Conservation (phyloP, 2,797 vertebrate species). For the Mormyrops attenuatus region DNA sequence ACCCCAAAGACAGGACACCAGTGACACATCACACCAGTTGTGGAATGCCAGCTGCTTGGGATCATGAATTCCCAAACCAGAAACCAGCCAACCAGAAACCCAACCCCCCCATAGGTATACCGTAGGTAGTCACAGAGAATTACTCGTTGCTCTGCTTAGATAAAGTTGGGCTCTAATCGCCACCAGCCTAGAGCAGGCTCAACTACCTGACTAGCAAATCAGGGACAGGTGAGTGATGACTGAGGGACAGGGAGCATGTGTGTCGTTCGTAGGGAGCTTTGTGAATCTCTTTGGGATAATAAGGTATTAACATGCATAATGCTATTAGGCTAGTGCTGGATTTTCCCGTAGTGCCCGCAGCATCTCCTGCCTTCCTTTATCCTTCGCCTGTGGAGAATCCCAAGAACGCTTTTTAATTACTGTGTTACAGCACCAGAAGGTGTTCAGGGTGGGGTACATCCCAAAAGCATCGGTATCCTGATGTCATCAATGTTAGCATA, state of each 20-base stretch:
- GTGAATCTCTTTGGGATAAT: background rate
- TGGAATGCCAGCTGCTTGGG: background rate
- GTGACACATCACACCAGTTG: background rate
- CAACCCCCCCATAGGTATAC: background rate
- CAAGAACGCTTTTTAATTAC: background rate
- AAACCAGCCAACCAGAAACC: background rate
- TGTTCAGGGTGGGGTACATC: background rate
- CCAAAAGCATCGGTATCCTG: background rate
- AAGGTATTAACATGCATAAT: background rate
- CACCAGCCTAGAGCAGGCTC: background rate
- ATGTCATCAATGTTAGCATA: background rate
- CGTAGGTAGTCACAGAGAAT: background rate
- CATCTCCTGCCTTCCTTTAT: background rate
- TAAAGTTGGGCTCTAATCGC: background rate
- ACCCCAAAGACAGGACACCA: background rate
- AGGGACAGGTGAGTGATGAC: background rate
- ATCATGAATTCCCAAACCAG: background rate
- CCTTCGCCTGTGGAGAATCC: background rate
- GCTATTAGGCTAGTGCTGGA: background rate
- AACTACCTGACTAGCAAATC: background rate
- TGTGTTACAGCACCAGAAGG: background rate
- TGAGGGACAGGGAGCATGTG: background rate
- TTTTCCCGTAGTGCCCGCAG: background rate
- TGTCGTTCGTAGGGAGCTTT: background rate
- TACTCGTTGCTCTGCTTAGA: background rate